Evolutionary conservation across 30 jellyfish, hydroid and myxozoan genomes (phyloP), one percentile per base, ranked within the genome.

Genomic region (Catostylus mosaicus): DNA sequence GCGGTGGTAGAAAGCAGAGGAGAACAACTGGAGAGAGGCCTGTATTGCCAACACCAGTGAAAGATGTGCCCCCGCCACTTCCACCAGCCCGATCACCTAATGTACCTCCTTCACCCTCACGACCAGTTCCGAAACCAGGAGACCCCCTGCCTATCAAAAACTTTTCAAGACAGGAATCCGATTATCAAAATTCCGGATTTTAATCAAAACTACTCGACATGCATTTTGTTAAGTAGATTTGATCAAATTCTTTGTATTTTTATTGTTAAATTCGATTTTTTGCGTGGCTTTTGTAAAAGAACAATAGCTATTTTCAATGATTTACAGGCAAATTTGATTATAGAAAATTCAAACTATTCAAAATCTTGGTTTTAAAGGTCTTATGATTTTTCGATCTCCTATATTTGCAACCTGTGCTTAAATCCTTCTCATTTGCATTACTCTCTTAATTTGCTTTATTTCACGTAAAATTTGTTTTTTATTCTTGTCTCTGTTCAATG

Each of bases 11-110:
- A 29, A 80, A 80, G 75, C 90, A 80, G 31, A 71, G 90, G 75
- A 80, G 79, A 65, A 80, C 90, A 35, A 48, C 90, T 27, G 83
- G 83, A 46, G 83, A 73, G 14, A 29, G 73, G 33, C 22, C 86
- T 51, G 30, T 59, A 23, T 47, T 43, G 37, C 22, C 79, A 10
- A 9, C 90, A 8, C 37, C 80, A 45, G 2, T 59, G 59, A 37
- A 26, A 26, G 82, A 82, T 63, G 86, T 68, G 36, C 72, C 86
- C 34, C 94, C 85, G 56, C 78, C 77, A 22, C 78, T 84, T 22
- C 92, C 92, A 16, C 74, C 81, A 30, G 73, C 80, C 11, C 68
- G 90, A 54, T 18, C 80, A 1, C 26, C 80, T 20, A 68, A 18
- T 36, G 11, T 19, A 1, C 10, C 7, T 18, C 36, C 9, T 19